Evolutionary conservation across 2,888 invertebrate species (phyloP).

Genomic region (Podabrus alpinus): DNA sequence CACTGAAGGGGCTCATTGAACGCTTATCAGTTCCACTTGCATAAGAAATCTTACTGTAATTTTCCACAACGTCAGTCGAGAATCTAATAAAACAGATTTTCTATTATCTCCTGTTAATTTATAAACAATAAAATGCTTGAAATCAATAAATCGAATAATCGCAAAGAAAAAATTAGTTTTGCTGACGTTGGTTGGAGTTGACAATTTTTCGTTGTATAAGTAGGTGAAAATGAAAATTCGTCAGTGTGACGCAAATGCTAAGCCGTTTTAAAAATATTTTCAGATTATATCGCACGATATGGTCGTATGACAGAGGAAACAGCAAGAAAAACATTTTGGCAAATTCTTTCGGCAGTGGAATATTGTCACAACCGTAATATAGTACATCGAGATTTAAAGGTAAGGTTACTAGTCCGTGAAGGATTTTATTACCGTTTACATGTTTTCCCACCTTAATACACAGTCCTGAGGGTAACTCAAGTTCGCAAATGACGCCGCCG

Average conservation of each 20-base stretch:
- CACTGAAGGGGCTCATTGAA: background rate
- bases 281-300: constrained; percentile 90
- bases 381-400: constrained; percentile 96
- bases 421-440: constrained; percentile 14
- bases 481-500: constrained; percentile 34
- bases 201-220: background rate
- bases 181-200: background rate
- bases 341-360: constrained; percentile 94
- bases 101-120: background rate
- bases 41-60: background rate
- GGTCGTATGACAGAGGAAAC: constrained; percentile 94
- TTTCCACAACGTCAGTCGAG: background rate
- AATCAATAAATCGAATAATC: background rate
- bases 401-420: constrained; percentile 45
- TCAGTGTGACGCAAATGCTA: background rate
- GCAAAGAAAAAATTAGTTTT: background rate
- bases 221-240: background rate
- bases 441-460: background rate
- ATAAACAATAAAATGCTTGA: background rate
- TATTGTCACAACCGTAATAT: constrained; percentile 93
- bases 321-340: constrained; percentile 92
- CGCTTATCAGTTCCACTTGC: background rate
- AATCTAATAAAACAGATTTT: background rate
- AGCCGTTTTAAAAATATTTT: constrained; percentile 34
- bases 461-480: constrained; percentile 19